Conservation (phyloP, 1,140 invertebrate species). For the Drosophila bocqueti region DNA sequence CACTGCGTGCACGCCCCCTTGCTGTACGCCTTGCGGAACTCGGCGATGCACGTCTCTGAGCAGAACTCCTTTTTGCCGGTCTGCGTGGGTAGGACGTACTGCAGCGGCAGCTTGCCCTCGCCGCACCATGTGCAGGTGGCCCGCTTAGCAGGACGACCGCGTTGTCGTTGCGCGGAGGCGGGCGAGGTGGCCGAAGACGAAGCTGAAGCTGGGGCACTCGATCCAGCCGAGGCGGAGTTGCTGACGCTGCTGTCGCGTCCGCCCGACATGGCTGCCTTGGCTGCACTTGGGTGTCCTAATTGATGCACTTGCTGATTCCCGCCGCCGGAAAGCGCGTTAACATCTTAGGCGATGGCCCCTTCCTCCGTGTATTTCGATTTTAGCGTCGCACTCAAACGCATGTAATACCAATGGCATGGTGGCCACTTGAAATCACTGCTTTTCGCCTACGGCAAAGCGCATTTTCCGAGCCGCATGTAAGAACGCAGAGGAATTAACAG, state of each 20-base stretch:
- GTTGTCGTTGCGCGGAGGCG: constrained; percentile 77
- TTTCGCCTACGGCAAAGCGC: neutral
- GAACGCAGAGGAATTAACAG: neutral
- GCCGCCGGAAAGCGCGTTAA: constrained; percentile 33
- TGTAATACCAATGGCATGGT: constrained; percentile 47
- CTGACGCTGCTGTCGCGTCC: constrained; percentile 74
- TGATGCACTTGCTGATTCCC: constrained; percentile 16
- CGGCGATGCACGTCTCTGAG: constrained; percentile 94
- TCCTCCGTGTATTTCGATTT: constrained; percentile 37
- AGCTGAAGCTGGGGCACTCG: constrained; percentile 23
- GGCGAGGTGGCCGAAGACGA: constrained; percentile 54
- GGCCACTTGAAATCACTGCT: constrained; percentile 3
- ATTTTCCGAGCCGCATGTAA: neutral
- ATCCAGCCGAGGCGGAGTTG: constrained; percentile 27
- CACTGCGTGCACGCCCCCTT: constrained; percentile 94
- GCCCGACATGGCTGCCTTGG: constrained; percentile 67
- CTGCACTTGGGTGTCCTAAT: constrained; percentile 14
- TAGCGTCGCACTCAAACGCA: constrained; percentile 57
- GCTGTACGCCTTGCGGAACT: constrained; percentile 94
- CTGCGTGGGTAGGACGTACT: constrained; percentile 94
- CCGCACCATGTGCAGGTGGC: constrained; percentile 93
- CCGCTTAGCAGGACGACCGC: constrained; percentile 91
- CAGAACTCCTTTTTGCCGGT: constrained; percentile 97
- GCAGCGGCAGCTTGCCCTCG: constrained; percentile 91
- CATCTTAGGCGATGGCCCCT: constrained; percentile 38